These are phyloP conservation scores for Syngnathus scovelli DNA, from an alignment of 2,113 vertebrate genomes.

Conservation along the genomic window DNA sequence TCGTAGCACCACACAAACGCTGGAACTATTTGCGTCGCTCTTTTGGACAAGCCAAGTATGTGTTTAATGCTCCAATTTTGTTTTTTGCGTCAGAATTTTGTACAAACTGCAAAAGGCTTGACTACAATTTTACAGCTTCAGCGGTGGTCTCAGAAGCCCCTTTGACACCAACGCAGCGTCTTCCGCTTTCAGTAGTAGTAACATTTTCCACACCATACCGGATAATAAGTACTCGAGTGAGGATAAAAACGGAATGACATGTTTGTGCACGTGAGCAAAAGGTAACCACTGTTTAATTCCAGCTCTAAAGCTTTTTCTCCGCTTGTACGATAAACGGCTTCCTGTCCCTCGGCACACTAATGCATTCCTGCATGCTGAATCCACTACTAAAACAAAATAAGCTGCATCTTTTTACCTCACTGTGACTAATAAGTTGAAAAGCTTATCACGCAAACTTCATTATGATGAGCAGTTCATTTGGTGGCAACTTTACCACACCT, in stretches of 20 bases:
- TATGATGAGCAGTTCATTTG: neutral
- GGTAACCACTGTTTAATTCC: constrained; percentile 1
- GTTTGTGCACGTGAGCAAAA: constrained; percentile 27
- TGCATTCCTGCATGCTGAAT: neutral
- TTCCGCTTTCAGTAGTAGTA: too few species aligned
- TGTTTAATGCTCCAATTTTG: too few species aligned
- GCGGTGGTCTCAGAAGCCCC: too few species aligned
- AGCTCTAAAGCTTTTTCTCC: neutral
- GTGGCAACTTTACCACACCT: neutral
- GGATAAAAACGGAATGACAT: neutral
- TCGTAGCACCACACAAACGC: too few species aligned
- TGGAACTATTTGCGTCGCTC: too few species aligned
- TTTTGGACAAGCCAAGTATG: too few species aligned
- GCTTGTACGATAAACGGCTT: constrained; percentile 5
- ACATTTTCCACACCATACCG: too few species aligned
- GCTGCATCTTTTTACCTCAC: constrained; percentile 1
- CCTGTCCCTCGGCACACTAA: neutral
- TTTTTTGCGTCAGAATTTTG: too few species aligned
- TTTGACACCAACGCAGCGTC: too few species aligned
- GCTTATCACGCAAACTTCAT: neutral
- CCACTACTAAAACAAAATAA: neutral
- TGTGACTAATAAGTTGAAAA: neutral
- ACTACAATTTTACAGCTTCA: too few species aligned
- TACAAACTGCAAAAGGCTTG: too few species aligned
- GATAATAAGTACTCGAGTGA: neutral